A percentile compares a stretch with the other conserved stretches of the same genome.
Conservation (phyloP, 2,888 invertebrate species). For the Ectemnius cavifrons region DNA sequence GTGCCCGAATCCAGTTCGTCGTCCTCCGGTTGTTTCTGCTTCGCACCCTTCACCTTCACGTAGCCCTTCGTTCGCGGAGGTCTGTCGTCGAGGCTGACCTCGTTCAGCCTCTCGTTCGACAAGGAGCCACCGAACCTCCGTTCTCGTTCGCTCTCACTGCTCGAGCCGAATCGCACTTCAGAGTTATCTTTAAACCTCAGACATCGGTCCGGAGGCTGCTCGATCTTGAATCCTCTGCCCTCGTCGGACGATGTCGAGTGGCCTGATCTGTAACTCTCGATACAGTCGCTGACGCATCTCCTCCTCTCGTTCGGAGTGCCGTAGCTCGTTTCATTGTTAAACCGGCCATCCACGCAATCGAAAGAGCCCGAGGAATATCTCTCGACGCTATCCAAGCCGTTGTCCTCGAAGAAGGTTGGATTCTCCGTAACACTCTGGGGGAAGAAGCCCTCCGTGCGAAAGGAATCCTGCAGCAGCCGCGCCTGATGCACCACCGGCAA, state of each 20-base stretch:
- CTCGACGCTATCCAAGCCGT: conserved; percentile 63
- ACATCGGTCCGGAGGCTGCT: conserved; percentile 47
- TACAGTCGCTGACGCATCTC: conserved; percentile 46
- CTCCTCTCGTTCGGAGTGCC: conserved; percentile 58
- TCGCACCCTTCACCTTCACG: conserved; percentile 69
- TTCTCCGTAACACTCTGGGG: conserved; percentile 71
- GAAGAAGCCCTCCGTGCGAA: conserved; percentile 70
- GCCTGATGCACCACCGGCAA: conserved; percentile 30
- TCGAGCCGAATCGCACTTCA: conserved; percentile 68
- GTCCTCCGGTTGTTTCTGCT: conserved; percentile 73
- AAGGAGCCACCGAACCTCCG: conserved; percentile 65
- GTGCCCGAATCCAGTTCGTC: conserved; percentile 72
- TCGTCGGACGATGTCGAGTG: conserved; percentile 71
- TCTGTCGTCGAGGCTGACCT: conserved; percentile 52
- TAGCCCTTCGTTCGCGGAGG: conserved; percentile 59
- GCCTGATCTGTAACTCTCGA: conserved; percentile 58
- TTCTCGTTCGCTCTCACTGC: conserved; percentile 72
- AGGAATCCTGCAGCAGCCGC: conserved; percentile 61
- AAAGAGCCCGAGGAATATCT: conserved; percentile 64
- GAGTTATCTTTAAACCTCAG: conserved; percentile 54
- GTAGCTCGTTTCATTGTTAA: conserved; percentile 51
- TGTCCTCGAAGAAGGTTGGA: conserved; percentile 60
- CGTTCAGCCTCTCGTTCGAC: conserved; percentile 69
- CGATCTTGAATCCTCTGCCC: conserved; percentile 63
- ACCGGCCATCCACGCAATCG: conserved; percentile 70